A percentile compares a stretch with the other conserved stretches of the same genome.
Evolutionary conservation across 2,797 vertebrate genomes (phyloP).

Genomic region (Dicrostonyx torquatus): DNA sequence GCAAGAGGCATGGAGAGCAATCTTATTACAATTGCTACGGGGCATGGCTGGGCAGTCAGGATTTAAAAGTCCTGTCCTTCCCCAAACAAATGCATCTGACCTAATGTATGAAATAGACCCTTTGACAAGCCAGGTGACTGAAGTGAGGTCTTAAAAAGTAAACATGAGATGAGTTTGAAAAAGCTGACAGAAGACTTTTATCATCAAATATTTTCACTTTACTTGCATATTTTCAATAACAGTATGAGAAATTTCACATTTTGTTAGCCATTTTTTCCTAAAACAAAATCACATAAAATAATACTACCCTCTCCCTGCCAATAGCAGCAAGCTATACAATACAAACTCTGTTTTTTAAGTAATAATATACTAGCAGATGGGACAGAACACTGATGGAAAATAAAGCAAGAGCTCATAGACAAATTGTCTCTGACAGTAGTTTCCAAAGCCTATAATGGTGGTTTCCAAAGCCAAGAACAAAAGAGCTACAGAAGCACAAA

Average conservation of each 20-base stretch:
- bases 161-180: neutral
- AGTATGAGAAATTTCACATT: conserved; percentile 25
- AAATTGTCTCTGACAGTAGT: neutral
- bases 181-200: neutral
- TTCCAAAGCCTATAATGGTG: neutral
- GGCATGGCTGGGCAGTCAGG: neutral
- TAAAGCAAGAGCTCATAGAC: conserved; percentile 14
- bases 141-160: conserved; percentile 22
- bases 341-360: conserved; percentile 28
- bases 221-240: conserved; percentile 12
- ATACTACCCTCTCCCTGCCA: neutral
- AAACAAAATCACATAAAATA: conserved; percentile 47
- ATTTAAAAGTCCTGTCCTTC: neutral
- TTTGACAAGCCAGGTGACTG: neutral
- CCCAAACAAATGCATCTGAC: neutral
- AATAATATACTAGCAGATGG: neutral
- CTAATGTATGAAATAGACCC: neutral
- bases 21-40: neutral
- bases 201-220: conserved; percentile 27
- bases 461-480: conserved; percentile 46
- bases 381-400: neutral
- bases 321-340: neutral
- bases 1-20: neutral
- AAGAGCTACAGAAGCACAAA: conserved; percentile 37
- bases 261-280: conserved; percentile 33